phyloP scores from a whole-genome alignment of 2,888 invertebrate species.

The Aphrophora alni region DNA sequence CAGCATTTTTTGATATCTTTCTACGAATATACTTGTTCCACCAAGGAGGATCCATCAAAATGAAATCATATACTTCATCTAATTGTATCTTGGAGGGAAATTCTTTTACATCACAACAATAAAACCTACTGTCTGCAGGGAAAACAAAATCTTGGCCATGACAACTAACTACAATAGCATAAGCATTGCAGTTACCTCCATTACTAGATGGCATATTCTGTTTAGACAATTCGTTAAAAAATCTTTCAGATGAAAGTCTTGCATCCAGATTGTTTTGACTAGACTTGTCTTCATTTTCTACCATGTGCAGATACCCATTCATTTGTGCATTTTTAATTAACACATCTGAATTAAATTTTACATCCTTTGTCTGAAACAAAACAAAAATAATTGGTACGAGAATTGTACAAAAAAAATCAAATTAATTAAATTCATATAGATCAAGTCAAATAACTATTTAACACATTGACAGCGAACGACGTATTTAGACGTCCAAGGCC shows the following conservation, averaged over 20 bases:
- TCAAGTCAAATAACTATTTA: too few relatives aligned
- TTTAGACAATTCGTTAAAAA: constrained; percentile 29
- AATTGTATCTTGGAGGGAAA: constrained; percentile 62
- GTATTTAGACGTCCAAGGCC: too few relatives aligned
- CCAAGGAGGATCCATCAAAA: constrained; percentile 96
- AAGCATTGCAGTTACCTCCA: constrained; percentile 66
- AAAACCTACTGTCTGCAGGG: constrained; percentile 71
- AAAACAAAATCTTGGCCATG: constrained; percentile 65
- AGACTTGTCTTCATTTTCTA: neutral
- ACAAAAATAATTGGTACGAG: too few relatives aligned
- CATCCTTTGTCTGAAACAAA: neutral
- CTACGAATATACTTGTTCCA: constrained; percentile 92
- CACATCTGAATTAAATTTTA: neutral
- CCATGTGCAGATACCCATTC: neutral
- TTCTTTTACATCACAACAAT: constrained; percentile 69
- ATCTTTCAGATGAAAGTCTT: constrained; percentile 30
- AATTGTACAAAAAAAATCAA: too few relatives aligned
- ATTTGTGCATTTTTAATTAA: neutral
- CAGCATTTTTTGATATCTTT: constrained; percentile 66
- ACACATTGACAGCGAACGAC: too few relatives aligned
- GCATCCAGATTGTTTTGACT: constrained; percentile 40
- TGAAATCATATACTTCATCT: constrained; percentile 72
- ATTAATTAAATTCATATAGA: too few relatives aligned
- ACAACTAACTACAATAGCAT: constrained; percentile 61
- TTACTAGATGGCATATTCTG: constrained; percentile 46